phyloP scores from a whole-genome alignment of 2,888 invertebrate species.

The Hyposoter didymator region DNA sequence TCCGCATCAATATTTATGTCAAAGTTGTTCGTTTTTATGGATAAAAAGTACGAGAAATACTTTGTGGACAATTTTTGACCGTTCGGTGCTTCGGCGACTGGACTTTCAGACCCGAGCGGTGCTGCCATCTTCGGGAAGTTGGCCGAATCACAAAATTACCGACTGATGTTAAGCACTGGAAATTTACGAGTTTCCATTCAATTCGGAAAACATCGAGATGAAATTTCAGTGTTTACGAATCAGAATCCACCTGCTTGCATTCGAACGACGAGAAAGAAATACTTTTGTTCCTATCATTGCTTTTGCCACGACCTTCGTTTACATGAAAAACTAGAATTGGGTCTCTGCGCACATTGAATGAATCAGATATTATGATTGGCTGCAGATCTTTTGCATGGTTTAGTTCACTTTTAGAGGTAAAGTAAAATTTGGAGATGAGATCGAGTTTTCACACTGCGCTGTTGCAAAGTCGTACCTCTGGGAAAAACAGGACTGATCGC shows the following conservation, averaged over 20 bases:
- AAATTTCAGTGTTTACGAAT: background rate
- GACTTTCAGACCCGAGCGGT: background rate
- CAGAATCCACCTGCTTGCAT: background rate
- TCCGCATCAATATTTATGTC: no score
- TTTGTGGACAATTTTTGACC: background rate
- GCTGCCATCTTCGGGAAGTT: background rate
- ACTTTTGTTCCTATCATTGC: background rate
- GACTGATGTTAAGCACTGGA: background rate
- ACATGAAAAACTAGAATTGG: background rate
- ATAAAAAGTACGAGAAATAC: background rate
- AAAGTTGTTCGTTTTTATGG: no score
- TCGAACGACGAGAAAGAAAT: background rate
- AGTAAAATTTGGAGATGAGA: background rate
- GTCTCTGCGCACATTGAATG: conserved; percentile 1
- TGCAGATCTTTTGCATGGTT: background rate
- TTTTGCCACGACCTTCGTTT: background rate
- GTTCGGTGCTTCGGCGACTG: background rate
- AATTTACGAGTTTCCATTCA: background rate
- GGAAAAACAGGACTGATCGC: background rate
- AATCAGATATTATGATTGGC: background rate
- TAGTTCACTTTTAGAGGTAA: background rate
- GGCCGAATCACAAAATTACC: background rate
- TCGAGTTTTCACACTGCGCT: background rate
- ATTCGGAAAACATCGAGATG: background rate
- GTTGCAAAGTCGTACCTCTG: background rate